Conservation (phyloP, 1,140 invertebrate genomes). For the Drosophila seguyi region DNA sequence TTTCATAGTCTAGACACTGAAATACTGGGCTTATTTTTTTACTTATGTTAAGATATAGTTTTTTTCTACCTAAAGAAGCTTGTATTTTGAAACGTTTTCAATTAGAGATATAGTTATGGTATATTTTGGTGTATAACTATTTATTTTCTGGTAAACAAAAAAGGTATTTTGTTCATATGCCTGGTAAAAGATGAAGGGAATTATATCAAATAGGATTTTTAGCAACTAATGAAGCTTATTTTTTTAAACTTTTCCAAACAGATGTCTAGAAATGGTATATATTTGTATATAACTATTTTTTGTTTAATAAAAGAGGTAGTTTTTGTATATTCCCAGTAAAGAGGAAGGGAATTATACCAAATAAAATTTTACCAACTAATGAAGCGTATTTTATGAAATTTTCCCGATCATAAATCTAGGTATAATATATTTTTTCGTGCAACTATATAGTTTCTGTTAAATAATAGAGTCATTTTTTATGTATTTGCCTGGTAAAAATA, state of each 20-base stretch:
- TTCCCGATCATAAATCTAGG: too few species aligned
- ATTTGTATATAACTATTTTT: too few species aligned
- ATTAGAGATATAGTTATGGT: neutral
- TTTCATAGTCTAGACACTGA: neutral
- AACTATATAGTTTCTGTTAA: neutral
- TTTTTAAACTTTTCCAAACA: too few species aligned
- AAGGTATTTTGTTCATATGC: neutral
- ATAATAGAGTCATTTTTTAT: neutral
- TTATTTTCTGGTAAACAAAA: neutral
- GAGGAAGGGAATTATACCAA: too few species aligned
- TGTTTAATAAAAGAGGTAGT: too few species aligned
- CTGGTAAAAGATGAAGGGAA: neutral
- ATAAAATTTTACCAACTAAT: too few species aligned
- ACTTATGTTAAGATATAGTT: neutral
- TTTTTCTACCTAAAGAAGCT: neutral
- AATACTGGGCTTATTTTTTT: neutral
- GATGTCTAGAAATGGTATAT: too few species aligned
- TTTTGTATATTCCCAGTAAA: too few species aligned
- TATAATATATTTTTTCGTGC: too few species aligned
- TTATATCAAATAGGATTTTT: slow-evolving; percentile 15
- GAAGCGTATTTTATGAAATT: too few species aligned
- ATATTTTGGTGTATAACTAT: neutral
- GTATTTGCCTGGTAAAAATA: neutral
- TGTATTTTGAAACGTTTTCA: neutral
- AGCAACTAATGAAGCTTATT: neutral